Evolutionary conservation across 2,888 invertebrate genomes (phyloP).

Genomic region (Hymenopus coronatus): DNA sequence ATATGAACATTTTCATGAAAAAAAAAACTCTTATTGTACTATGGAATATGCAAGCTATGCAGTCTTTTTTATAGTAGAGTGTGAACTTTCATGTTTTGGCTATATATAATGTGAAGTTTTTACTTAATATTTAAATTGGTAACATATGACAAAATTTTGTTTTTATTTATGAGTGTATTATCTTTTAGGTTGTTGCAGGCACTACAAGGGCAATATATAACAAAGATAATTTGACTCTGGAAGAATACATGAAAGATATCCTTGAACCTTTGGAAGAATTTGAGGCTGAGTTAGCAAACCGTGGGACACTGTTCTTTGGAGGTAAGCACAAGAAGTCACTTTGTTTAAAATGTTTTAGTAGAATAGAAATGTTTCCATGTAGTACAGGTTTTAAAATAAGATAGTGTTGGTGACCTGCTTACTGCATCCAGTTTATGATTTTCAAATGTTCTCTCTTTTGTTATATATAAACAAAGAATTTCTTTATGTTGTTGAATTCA

Average conservation of each 20-base stretch:
- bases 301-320: conserved; percentile 46
- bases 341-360: background rate
- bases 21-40: too few relatives aligned
- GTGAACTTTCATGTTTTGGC: too few relatives aligned
- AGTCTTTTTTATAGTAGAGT: too few relatives aligned
- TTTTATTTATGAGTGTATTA: background rate
- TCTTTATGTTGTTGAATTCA: too few relatives aligned
- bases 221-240: conserved; percentile 39
- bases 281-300: conserved; percentile 44
- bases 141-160: too few relatives aligned
- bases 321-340: conserved; percentile 38
- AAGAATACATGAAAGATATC: conserved; percentile 40
- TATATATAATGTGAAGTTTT: too few relatives aligned
- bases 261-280: conserved; percentile 42
- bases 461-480: too few relatives aligned
- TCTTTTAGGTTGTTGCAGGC: conserved; percentile 38
- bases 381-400: background rate
- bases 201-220: conserved; percentile 40
- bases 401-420: too few relatives aligned
- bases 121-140: too few relatives aligned
- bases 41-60: too few relatives aligned
- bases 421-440: too few relatives aligned
- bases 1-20: too few relatives aligned
- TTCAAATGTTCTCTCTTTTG: background rate
- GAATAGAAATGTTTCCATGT: background rate